Evolutionary conservation across 2,888 invertebrate species (phyloP).

Genomic region (Seira sanloemensis): DNA sequence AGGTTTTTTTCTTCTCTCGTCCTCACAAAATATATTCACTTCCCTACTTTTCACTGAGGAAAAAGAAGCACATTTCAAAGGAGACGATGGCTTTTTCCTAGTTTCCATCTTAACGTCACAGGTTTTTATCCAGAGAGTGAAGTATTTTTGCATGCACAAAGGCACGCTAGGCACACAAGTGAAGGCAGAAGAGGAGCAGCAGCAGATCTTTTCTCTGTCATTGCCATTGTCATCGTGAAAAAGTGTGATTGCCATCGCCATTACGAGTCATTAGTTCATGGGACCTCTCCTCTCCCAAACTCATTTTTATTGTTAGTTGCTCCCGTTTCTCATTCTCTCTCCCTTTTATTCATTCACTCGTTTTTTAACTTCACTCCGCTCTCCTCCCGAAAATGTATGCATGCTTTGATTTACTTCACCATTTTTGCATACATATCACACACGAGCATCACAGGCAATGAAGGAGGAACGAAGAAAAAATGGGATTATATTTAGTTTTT

Average conservation of each 20-base stretch:
- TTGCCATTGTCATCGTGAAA: slow-evolving; percentile 57
- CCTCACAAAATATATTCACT: background rate
- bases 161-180: background rate
- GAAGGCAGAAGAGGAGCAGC: background rate
- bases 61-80: slow-evolving; percentile 22
- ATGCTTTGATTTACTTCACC: slow-evolving; percentile 21
- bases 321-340: background rate
- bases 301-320: slow-evolving; percentile 18
- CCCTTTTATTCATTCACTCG: background rate
- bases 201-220: slow-evolving; percentile 42
- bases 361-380: slow-evolving; percentile 1
- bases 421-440: slow-evolving; percentile 33
- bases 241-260: slow-evolving; percentile 55
- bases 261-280: slow-evolving; percentile 57
- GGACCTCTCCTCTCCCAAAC: slow-evolving; percentile 26
- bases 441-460: slow-evolving; percentile 24
- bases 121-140: background rate
- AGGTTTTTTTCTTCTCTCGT: no score
- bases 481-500: slow-evolving; percentile 24
- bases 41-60: background rate
- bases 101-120: background rate
- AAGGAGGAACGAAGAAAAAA: slow-evolving; percentile 12
- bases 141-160: slow-evolving; percentile 16
- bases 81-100: background rate
- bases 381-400: slow-evolving; percentile 11